Conservation (phyloP, 2,797 vertebrate species). For the Sebastes variabilis region DNA sequence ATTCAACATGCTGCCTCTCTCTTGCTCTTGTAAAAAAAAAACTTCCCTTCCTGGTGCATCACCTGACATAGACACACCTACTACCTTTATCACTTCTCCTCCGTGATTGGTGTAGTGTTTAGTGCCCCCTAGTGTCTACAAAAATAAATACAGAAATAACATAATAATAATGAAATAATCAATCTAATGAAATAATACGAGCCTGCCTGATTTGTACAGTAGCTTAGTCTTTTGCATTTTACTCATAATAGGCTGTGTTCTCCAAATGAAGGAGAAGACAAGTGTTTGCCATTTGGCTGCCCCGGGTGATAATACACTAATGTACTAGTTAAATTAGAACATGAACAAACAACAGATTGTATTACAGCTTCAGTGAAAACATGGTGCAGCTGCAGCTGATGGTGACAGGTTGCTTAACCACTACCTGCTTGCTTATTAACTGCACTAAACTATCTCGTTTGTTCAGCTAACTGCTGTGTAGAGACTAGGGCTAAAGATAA, state of each 20-base stretch:
- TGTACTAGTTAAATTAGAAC: neutral
- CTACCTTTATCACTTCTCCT: no score
- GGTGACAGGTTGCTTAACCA: no score
- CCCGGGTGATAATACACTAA: neutral
- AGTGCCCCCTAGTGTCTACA: no score
- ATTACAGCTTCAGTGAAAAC: neutral
- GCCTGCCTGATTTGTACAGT: neutral
- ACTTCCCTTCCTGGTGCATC: no score
- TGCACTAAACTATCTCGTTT: neutral
- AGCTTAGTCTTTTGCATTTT: neutral
- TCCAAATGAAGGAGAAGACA: neutral
- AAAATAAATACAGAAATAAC: no score
- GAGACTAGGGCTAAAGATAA: neutral
- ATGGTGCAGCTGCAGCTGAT: neutral
- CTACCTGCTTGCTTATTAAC: neutral
- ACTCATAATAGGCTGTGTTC: neutral
- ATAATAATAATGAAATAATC: no score
- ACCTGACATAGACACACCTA: no score
- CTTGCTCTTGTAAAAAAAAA: no score
- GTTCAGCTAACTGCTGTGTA: neutral
- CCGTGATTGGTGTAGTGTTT: no score
- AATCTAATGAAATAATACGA: no score
- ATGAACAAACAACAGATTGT: neutral
- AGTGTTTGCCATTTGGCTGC: neutral
- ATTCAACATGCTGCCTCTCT: no score